A percentile compares a stretch with the other conserved stretches of the same genome.
phyloP scores from a whole-genome alignment of 2,797 vertebrate species.

The Acanthurus leucopareius region DNA sequence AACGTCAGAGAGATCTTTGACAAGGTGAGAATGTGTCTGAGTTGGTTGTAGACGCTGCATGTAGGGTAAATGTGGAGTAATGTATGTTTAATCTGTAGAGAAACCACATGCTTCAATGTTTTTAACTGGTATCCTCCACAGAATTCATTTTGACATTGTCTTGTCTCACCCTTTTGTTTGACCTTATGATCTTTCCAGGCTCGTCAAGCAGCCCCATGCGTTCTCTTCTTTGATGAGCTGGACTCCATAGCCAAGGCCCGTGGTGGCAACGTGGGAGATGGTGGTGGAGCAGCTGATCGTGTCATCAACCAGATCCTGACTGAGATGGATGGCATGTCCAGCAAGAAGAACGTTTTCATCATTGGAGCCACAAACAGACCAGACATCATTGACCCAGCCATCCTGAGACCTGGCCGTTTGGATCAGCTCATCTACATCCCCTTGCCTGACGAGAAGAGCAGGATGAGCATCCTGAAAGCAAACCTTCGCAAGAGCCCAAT shows the following conservation, averaged over 20 bases:
- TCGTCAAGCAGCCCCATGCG: constrained; percentile 96
- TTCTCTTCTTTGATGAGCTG: constrained; percentile 97
- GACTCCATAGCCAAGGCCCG: constrained; percentile 98
- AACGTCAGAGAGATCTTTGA: constrained; percentile 99
- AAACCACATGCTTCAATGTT: background rate
- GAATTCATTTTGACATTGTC: background rate
- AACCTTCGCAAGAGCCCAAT: constrained; percentile 98
- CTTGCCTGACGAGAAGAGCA: constrained; percentile 97
- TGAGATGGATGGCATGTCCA: constrained; percentile 99
- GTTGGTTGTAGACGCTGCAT: background rate
- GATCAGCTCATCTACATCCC: constrained; percentile 99
- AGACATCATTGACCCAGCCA: constrained; percentile 98
- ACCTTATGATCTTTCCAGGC: constrained; percentile 81
- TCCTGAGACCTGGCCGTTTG: constrained; percentile 95
- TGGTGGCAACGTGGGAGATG: constrained; percentile 95
- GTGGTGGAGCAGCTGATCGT: constrained; percentile 95
- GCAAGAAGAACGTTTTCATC: constrained; percentile 99
- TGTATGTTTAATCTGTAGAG: background rate
- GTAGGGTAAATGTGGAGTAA: background rate
- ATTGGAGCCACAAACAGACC: constrained; percentile 98
- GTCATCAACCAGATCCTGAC: constrained; percentile 99
- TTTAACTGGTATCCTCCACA: background rate
- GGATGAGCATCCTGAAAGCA: constrained; percentile 97
- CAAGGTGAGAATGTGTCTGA: constrained; percentile 85
- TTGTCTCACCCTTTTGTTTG: background rate